Evolutionary conservation across 1,140 invertebrate genomes (phyloP).

Genomic region (Atta colombica): DNA sequence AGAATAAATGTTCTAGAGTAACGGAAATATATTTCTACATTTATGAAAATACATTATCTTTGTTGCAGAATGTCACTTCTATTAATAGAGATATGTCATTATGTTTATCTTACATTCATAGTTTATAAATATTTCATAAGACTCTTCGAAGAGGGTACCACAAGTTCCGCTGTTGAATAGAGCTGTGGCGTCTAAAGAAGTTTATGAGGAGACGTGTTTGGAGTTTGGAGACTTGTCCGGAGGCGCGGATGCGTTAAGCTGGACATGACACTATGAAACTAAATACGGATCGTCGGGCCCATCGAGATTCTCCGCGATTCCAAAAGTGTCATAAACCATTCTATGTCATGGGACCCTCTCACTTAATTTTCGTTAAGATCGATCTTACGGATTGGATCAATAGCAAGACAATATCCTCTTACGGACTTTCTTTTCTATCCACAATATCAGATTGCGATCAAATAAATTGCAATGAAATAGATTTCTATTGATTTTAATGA

Average conservation of each 20-base stretch:
- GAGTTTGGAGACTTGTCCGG: constrained; percentile 82
- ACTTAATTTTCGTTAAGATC: constrained; percentile 80
- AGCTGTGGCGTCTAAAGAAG: constrained; percentile 79
- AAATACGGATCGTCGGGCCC: constrained; percentile 79
- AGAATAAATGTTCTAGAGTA: not conserved
- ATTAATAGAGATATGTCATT: not conserved
- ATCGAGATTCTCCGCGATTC: constrained; percentile 66
- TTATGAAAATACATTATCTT: not conserved
- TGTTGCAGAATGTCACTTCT: not conserved
- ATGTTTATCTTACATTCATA: not conserved
- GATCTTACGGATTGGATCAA: constrained; percentile 68
- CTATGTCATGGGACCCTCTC: constrained; percentile 71
- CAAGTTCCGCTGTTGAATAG: constrained; percentile 74
- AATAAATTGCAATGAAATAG: not conserved
- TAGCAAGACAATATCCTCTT: constrained; percentile 64
- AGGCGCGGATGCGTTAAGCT: constrained; percentile 85
- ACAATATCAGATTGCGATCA: constrained; percentile 25
- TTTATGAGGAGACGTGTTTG: constrained; percentile 78
- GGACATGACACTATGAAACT: constrained; percentile 85
- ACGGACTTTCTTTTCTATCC: constrained; percentile 52
- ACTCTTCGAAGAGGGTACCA: not conserved
- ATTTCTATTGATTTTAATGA: not conserved
- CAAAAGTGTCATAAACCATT: constrained; percentile 78
- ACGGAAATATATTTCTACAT: not conserved
- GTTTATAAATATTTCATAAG: not conserved